Evolutionary conservation across 1,140 invertebrate species (phyloP).

Genomic region (Camponotus vicinus): DNA sequence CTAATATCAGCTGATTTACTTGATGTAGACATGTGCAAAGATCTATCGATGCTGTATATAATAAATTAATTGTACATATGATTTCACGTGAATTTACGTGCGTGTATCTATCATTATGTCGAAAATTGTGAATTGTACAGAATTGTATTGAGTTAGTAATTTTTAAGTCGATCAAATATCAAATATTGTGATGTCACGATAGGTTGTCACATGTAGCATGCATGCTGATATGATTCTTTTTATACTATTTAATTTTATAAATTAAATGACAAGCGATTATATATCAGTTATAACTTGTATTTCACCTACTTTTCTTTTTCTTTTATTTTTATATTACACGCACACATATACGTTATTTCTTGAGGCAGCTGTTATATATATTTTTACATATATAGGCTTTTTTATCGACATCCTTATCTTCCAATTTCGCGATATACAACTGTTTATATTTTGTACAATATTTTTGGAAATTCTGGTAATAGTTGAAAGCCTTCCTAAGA

Average conservation of each 20-base stretch:
- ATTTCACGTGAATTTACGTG: conserved; percentile 67
- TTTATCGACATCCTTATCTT: conserved; percentile 27
- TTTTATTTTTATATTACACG: conserved; percentile 57
- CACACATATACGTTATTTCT: conserved; percentile 47
- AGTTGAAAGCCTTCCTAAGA: conserved; percentile 28
- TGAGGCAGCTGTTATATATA: conserved; percentile 29
- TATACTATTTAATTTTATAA: conserved; percentile 69
- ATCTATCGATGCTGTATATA: conserved; percentile 75
- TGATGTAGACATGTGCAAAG: conserved; percentile 66
- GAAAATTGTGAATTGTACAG: conserved; percentile 73
- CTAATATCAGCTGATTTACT: conserved; percentile 70
- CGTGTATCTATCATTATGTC: conserved; percentile 73
- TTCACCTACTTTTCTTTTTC: conserved; percentile 47
- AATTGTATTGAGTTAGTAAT: conserved; percentile 61
- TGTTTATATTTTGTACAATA: conserved; percentile 48
- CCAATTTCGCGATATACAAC: conserved; percentile 35
- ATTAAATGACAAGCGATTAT: conserved; percentile 52
- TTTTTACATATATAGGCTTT: conserved; percentile 33
- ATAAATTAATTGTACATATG: conserved; percentile 77
- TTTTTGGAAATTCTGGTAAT: conserved; percentile 56
- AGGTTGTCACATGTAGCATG: conserved; percentile 59
- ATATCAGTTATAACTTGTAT: neutral
- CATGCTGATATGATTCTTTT: conserved; percentile 55
- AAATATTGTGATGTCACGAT: conserved; percentile 77
- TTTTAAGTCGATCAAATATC: conserved; percentile 71